A percentile compares a stretch with the other conserved stretches of the same genome.
phyloP scores from a whole-genome alignment of 1,140 invertebrate species.

The Pseudomyrmex gracilis region DNA sequence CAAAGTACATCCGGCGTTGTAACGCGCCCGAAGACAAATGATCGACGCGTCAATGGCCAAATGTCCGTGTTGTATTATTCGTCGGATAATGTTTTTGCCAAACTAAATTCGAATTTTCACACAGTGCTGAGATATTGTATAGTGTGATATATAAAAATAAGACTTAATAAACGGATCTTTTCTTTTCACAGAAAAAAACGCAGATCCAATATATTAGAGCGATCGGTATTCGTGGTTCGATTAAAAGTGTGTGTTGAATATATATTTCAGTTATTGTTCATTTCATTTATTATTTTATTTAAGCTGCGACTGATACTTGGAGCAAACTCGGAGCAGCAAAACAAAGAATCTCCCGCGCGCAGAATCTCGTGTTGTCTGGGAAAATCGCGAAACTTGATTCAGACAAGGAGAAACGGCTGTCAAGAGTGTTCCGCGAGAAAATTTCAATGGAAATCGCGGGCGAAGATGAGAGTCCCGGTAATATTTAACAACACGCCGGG shows the following conservation, averaged over 20 bases:
- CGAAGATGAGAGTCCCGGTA: not conserved
- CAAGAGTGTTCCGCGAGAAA: slow-evolving; percentile 7
- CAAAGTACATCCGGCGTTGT: not conserved
- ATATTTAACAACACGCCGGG: slow-evolving; percentile 31
- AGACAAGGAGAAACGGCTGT: slow-evolving; percentile 36
- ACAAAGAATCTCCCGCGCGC: slow-evolving; percentile 8
- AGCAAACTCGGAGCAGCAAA: slow-evolving; percentile 40
- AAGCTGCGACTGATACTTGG: not conserved
- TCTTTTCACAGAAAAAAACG: too few species aligned
- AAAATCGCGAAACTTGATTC: slow-evolving; percentile 50
- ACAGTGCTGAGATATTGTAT: not conserved
- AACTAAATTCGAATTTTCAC: not conserved
- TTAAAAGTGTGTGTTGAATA: slow-evolving; percentile 39
- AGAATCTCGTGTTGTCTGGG: slow-evolving; percentile 6
- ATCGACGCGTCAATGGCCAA: not conserved
- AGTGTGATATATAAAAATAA: not conserved
- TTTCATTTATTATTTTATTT: too few species aligned
- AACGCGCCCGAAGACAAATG: not conserved
- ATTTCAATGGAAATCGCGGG: slow-evolving; percentile 44
- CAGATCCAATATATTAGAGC: too few species aligned
- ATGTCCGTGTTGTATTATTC: slow-evolving; percentile 7
- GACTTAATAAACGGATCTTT: too few species aligned
- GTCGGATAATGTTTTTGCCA: not conserved
- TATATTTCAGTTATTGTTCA: slow-evolving; percentile 42
- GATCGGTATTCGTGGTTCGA: not conserved